These are phyloP conservation scores for Empidonax traillii DNA, from an alignment of 2,113 vertebrate species.

Conservation along the genomic window DNA sequence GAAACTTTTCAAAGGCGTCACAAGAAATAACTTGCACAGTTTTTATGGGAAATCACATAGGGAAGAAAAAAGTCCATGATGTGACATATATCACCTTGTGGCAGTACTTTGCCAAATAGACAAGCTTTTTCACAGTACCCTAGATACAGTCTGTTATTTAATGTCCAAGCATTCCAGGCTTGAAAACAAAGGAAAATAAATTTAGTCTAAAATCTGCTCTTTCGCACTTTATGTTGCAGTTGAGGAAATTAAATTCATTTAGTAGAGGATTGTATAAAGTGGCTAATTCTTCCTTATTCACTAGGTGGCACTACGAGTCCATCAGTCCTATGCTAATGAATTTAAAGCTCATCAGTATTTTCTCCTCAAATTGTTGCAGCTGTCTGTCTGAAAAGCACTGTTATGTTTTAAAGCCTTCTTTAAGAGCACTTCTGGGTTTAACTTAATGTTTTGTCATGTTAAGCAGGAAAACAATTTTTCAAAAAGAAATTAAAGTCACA, in stretches of 20 bases:
- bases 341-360: neutral
- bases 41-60: neutral
- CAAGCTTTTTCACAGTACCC: neutral
- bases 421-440: neutral
- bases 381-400: neutral
- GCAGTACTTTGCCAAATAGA: neutral
- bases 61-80: neutral
- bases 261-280: neutral
- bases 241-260: neutral
- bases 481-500: neutral
- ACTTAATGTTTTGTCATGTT: neutral
- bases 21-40: neutral
- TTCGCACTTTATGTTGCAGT: neutral
- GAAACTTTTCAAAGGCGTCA: neutral
- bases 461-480: neutral
- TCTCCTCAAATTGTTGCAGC: accelerated
- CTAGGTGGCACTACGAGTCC: conserved; percentile 65
- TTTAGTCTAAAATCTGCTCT: neutral
- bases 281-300: neutral
- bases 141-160: neutral
- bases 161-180: neutral
- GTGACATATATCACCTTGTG: neutral
- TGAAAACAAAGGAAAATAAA: neutral
- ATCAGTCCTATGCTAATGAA: neutral
- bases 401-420: neutral